phyloP scores from a whole-genome alignment of 2,888 invertebrate genomes.

The Pandemis corylana region DNA sequence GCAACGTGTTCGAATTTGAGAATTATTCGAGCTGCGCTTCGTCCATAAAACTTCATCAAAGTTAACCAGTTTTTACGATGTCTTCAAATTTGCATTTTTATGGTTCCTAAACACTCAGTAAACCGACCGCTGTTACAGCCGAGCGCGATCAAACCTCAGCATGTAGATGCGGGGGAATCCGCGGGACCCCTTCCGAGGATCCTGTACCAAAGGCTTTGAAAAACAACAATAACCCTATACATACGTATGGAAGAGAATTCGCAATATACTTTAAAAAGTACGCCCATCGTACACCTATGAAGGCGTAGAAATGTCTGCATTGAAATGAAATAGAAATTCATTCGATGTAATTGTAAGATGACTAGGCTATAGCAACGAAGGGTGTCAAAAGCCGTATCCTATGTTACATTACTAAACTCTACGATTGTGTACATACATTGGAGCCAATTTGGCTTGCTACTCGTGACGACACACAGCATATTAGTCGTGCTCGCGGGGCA shows the following conservation, averaged over 20 bases:
- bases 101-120: slow-evolving; percentile 78
- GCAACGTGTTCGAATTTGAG: neutral
- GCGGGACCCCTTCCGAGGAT: slow-evolving; percentile 67
- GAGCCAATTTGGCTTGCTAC: no score
- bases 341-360: no score
- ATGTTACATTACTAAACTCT: no score
- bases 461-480: no score
- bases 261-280: slow-evolving; percentile 79
- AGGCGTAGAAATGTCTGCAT: slow-evolving; percentile 48
- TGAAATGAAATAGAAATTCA: no score
- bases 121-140: slow-evolving; percentile 71
- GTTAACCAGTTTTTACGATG: slow-evolving; percentile 50
- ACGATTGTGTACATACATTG: no score
- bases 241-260: slow-evolving; percentile 74
- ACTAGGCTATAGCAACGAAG: no score
- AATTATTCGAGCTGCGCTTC: slow-evolving; percentile 37
- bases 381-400: no score
- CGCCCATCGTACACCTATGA: slow-evolving; percentile 57
- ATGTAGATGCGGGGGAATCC: slow-evolving; percentile 59
- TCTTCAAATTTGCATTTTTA: slow-evolving; percentile 76
- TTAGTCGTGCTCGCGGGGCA: no score
- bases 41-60: slow-evolving; percentile 53
- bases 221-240: slow-evolving; percentile 81
- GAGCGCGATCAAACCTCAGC: slow-evolving; percentile 68
- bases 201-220: slow-evolving; percentile 70